Evolutionary conservation across 1,140 invertebrate species (phyloP).

Genomic region (Solen grandis): DNA sequence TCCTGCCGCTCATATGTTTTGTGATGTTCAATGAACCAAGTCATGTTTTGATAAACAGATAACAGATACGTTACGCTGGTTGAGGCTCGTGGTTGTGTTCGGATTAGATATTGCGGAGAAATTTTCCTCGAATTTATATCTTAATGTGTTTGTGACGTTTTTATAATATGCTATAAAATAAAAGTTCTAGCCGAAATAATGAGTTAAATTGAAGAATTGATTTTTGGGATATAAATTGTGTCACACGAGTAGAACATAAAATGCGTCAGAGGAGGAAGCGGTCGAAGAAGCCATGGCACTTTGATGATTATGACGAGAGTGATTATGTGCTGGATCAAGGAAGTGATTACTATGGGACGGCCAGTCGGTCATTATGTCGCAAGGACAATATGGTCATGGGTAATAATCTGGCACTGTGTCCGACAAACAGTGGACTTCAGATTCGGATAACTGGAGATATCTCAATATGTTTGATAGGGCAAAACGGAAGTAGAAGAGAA

Average conservation of each 20-base stretch:
- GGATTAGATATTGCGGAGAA: too few relatives aligned
- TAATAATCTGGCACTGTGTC: constrained; percentile 40
- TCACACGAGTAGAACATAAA: too few relatives aligned
- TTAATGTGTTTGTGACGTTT: too few relatives aligned
- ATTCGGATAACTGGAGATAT: constrained; percentile 51
- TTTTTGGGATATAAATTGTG: too few relatives aligned
- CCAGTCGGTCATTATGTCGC: not conserved
- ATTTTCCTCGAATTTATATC: too few relatives aligned
- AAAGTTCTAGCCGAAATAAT: too few relatives aligned
- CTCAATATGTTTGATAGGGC: constrained; percentile 45
- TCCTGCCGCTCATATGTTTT: constrained; percentile 22
- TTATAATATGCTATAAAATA: too few relatives aligned
- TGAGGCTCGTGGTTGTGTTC: too few relatives aligned
- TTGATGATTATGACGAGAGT: constrained; percentile 58
- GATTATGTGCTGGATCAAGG: constrained; percentile 39
- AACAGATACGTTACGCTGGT: too few relatives aligned
- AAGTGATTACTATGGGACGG: constrained; percentile 9
- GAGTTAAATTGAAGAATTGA: too few relatives aligned
- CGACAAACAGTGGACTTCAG: constrained; percentile 45
- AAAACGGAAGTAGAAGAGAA: constrained; percentile 47
- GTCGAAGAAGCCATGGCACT: constrained; percentile 42
- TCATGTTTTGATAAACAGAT: constrained; percentile 1
- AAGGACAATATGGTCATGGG: not conserved
- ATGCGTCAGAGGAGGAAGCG: constrained; percentile 39
- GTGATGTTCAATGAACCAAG: constrained; percentile 43